Base-by-base conservation (phyloP, 2,888 invertebrate genomes). In the Campopleginae sp. region DNA sequence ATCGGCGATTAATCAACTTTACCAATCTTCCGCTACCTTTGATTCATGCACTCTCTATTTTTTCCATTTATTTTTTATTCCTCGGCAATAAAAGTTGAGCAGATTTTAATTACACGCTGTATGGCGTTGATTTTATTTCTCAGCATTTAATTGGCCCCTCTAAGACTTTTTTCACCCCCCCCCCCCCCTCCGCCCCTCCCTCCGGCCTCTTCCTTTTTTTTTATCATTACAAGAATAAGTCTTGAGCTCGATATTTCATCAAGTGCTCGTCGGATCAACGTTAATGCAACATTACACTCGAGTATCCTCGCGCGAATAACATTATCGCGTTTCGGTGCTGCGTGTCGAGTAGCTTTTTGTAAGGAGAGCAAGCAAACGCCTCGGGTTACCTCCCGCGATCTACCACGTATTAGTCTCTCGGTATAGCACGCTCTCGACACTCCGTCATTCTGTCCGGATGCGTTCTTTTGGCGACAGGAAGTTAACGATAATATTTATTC, bases 401-500 rank as follows among this genome's bases (percentile, higher is more conserved):
- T 70, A 27, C 66, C 66, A 38, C 63, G 70, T 84, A 75, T 84
- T 84, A 78, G 76, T 78, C 78, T 75, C 46, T 71, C 27, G 42
- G 38, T 70, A 68, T 65, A n/a, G 63, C 23, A n/a, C n/a, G 31
- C 19, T 65, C 51, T 71, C 44, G 61, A 33, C 54, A 77, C 76
- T 81, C 78, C 68, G 74, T 84, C 84, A 84, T 81, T 78, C 84
- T 63, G 84, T 85, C 74, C 81, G 81, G 81, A 85, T 81, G 78
- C 81, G 76, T 74, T 70, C 81, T 68, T 81, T 81, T 74, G 78
- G 74, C 81, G 84, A 85, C 81, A 81, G 84, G 84, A 81, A 81
- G 84, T 81, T 63, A 77, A 63, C 31, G 77, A 54, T 74, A 66
- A 84, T 84, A 84, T 84, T 84, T 63, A 84, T 84, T 81, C 68